Base-by-base conservation (phyloP, 2,888 invertebrate genomes). In the Leucophenga montana region DNA sequence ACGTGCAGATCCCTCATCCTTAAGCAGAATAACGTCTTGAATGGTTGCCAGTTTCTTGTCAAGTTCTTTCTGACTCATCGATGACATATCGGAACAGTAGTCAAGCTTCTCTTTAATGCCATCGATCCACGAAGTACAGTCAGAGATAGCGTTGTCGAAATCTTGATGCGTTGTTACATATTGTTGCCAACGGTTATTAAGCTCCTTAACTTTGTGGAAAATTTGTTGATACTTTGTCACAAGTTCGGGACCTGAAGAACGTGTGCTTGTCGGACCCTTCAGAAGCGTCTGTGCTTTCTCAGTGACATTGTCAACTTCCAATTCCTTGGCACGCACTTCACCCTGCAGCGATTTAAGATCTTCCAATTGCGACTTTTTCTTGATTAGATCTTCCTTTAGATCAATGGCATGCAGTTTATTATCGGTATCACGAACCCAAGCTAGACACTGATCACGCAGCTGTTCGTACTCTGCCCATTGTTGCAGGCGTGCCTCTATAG, bases 401-500 rank as follows among this genome's bases (percentile, higher is more conserved):
- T 97, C 96, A 9, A 97, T 93, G 14, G 95, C 94, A 86, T 97
- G 97, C 27, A 98, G 90, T 86, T 94, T 94, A 20, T 93, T 94
- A 81, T 98, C 97, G 0, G 95, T 94, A 72, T 95, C 94, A 73
- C 96, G 92, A 68, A 98, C 93, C 97, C 97, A 98, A 44, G 92
- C 89, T 70, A 95, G 90, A 78, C 97, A 96, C 75, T 94, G 92
- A 80, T 97, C 97, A 86, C 95, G 95, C 83, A 95, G 90, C 20
- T 91, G 91, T 86, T 98, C 98, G 85, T 96, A 97, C 83, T 97
- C 97, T 68, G 93, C 92, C 97, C 97, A 98, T 84, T 96, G 95
- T 81, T 94, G 93, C 64, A 97, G 90, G 86, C 97, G 95, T 61
- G 91, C 92, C 87, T 97, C 95, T 67, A 98, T 90, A 0, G 92